Percentiles rank a stretch among this genome's conserved stretches.
These are phyloP conservation scores for Drosophila gaucha DNA, from an alignment of 2,888 invertebrate genomes.

Conservation along the genomic window DNA sequence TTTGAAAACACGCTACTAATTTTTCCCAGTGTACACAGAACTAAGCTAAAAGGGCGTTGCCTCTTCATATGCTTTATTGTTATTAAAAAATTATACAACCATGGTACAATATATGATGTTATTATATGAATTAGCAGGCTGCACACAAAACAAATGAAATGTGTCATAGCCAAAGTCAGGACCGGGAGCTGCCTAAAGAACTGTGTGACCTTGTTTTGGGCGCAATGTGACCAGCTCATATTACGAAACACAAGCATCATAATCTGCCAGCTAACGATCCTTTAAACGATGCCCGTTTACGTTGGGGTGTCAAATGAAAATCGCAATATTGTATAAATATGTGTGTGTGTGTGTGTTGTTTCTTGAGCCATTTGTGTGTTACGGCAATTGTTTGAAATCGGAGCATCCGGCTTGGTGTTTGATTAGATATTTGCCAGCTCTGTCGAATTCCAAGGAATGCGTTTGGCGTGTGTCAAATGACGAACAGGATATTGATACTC, in stretches of 20 bases:
- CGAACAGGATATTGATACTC: constrained; percentile 25
- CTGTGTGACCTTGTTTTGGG: constrained; percentile 42
- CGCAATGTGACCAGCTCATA: constrained; percentile 58
- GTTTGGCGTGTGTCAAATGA: constrained; percentile 69
- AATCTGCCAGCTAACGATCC: constrained; percentile 55
- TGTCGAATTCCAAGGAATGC: constrained; percentile 44
- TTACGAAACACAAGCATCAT: constrained; percentile 49
- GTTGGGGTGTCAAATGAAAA: constrained; percentile 69
- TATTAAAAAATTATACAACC: constrained; percentile 56
- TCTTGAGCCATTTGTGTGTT: constrained; percentile 35
- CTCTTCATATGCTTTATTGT: constrained; percentile 43
- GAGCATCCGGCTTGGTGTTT: constrained; percentile 54
- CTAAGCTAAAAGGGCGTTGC: constrained; percentile 39
- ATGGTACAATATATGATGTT: constrained; percentile 37
- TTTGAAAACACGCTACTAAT: not conserved
- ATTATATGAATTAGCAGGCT: constrained; percentile 55
- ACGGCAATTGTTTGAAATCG: constrained; percentile 71
- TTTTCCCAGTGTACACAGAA: constrained; percentile 17
- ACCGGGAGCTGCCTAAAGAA: constrained; percentile 4
- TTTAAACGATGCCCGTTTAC: constrained; percentile 40
- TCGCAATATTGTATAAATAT: constrained; percentile 74
- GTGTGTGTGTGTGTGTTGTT: constrained; percentile 18
- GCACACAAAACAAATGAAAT: constrained; percentile 12
- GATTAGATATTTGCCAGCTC: constrained; percentile 23
- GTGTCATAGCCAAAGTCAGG: constrained; percentile 63